Evolutionary conservation across 2,113 vertebrate species (phyloP), one percentile per base, ranked within the genome.

Genomic region (Sciurus niger): DNA sequence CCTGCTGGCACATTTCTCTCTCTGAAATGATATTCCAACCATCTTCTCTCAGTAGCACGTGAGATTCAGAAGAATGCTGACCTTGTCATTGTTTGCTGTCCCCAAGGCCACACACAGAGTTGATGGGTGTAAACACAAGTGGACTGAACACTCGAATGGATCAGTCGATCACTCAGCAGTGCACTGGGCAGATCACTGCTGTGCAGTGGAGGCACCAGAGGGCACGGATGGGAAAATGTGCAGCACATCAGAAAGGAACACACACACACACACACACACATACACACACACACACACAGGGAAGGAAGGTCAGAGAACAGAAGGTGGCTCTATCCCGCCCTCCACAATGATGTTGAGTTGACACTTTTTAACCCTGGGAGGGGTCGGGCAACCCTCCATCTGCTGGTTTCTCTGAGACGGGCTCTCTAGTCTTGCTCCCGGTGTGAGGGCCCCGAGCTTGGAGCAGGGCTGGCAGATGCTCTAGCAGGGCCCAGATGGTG

Each of bases 401-500:
- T 96, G 89, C 74, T 82, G 6, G 22, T 68, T 89, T 79, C 34
- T 25, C 53, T 67, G 34, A 34, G 14, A 60, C 32, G 3, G 2
- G 10, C 20, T 18, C 48, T 46, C 55, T 92, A 79, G 37, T 40
- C 82, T 58, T 74, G 24, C 48, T 67, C 13, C 4, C 6, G 9
- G 55, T 58, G 28, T 46, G 78, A 90, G 80, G 58, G 34, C 43
- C 48, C 72, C 43, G 70, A 65, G 84, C 77, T 22, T 34, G 2
- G 74, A 91, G 63, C 28, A 46, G 60, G 65, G 70, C 76, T 6
- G 83, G 65, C 87, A 97, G 96, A 87, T 84, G 94, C 85, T 96
- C 67, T 51, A 34, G 67, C 58, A 68, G 72, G 67, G 76, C 34
- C 94, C 97, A 94, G 72, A 86, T 96, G 94, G 97, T 86, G 58